Evolutionary conservation across 1,140 invertebrate species (phyloP).

Genomic region (Zaprionus tsacasi): DNA sequence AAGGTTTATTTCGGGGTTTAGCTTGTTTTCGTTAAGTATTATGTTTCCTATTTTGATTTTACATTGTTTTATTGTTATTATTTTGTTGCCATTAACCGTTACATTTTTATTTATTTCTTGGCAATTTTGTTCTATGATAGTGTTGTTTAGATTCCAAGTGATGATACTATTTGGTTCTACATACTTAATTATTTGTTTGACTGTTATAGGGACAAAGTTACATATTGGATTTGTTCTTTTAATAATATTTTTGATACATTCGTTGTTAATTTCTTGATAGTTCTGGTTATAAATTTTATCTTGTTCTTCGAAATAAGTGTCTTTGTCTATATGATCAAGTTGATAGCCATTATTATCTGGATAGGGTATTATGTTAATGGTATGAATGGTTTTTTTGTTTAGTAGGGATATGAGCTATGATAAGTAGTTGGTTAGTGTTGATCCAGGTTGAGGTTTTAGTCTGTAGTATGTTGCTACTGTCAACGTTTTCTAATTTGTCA

Average conservation of each 20-base stretch:
- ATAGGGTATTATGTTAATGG: conserved; percentile 3
- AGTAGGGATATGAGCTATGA: conserved; percentile 5
- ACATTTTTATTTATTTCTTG: not conserved
- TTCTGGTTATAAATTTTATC: not conserved
- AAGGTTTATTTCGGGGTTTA: not conserved
- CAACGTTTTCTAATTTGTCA: conserved; percentile 1
- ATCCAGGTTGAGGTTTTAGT: conserved; percentile 15
- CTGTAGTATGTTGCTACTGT: not conserved
- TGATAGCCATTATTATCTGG: conserved; percentile 6
- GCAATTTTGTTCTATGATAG: no score
- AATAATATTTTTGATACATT: no score
- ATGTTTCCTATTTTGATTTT: not conserved
- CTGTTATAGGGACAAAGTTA: no score
- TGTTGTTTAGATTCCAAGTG: no score
- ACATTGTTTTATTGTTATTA: conserved; percentile 8
- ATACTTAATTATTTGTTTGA: no score
- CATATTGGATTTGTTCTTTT: no score
- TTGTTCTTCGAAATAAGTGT: not conserved
- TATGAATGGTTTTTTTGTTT: conserved; percentile 6
- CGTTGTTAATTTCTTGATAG: not conserved
- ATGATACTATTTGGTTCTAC: no score
- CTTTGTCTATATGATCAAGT: not conserved
- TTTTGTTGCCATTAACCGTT: not conserved
- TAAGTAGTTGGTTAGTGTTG: conserved; percentile 4
- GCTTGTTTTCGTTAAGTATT: not conserved